Evolutionary conservation across 2,797 vertebrate species (phyloP), one percentile per base, ranked within the genome.

Genomic region (Leucoraja ocellata): DNA sequence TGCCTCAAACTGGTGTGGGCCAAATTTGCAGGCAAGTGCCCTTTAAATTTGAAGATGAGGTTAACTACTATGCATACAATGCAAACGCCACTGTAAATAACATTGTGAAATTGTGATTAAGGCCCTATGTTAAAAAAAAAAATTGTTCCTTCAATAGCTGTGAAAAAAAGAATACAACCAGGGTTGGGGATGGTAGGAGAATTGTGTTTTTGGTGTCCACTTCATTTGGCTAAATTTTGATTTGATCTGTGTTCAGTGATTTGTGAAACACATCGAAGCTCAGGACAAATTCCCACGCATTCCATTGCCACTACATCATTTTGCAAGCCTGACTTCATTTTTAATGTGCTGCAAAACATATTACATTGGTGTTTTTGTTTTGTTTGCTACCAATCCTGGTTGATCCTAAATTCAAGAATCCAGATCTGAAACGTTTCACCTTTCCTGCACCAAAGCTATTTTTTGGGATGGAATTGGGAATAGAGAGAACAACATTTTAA

Each of bases 191-290:
- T n/a, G 28, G 61, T 13, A 65, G 58, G 54, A 54, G 13, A 18
- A 63, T 54, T 71, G 68, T 23, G 11, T 23, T 54, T 46, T 76
- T 28, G 39, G 21, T 74, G 46, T 92, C 25, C 21, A 54, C 18
- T 76, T 92, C 23, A 18, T 74, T 74, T 92, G 39, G 71, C 90
- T 46, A 46, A 74, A 74, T 25, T 74, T 92, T 92, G 90, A 74
- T 76, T 92, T 92, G n/a, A 92, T 94, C 54, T 91, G 0, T 76
- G 88, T 0, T 54, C 71, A 9, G 18, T 93, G 88, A 39, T 93
- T n/a, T 93, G 91, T 36, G 91, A 39, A 65, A 73, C 93, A 73
- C 46, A 63, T 6, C 92, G 61, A 21, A 94, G 73, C 94, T 93
- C 61, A 1, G 93, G 21, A 0, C 93, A 13, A 83, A 78, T 93